phyloP scores from a whole-genome alignment of 2,888 invertebrate genomes.

The Andricus quercusramuli region DNA sequence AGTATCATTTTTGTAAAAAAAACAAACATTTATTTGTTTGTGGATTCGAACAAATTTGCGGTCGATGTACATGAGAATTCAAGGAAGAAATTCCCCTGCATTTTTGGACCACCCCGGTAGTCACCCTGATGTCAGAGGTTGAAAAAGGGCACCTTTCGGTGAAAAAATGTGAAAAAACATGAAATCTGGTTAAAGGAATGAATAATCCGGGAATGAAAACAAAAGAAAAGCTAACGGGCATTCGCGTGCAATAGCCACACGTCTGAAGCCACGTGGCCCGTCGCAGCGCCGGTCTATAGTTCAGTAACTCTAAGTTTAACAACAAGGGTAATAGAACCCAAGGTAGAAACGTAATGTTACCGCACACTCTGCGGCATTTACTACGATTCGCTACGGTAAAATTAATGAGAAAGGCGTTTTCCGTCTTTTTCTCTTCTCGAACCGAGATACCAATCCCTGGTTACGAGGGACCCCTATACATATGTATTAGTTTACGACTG shows the following conservation, averaged over 20 bases:
- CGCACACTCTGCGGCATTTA: conserved; percentile 52
- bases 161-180: not conserved
- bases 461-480: conserved; percentile 46
- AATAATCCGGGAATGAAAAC: conserved; percentile 32
- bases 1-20: too few relatives aligned
- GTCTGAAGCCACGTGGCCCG: conserved; percentile 76
- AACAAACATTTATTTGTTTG: too few relatives aligned
- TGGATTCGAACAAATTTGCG: too few relatives aligned
- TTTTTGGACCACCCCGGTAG: too few relatives aligned
- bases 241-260: conserved; percentile 70
- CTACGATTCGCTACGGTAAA: conserved; percentile 56
- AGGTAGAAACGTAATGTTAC: conserved; percentile 63
- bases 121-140: too few relatives aligned
- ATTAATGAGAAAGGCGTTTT: conserved; percentile 59
- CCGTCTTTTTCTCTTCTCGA: conserved; percentile 44
- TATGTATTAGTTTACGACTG: conserved; percentile 45
- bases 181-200: not conserved
- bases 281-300: conserved; percentile 73
- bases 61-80: too few relatives aligned
- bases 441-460: conserved; percentile 45
- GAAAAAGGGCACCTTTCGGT: conserved; percentile 47
- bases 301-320: conserved; percentile 77
- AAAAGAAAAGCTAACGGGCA: conserved; percentile 40
- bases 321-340: conserved; percentile 74
- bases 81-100: too few relatives aligned